Percentiles rank a stretch among this genome's conserved stretches.
Evolutionary conservation across 2,888 invertebrate genomes (phyloP).

Genomic region (Calliphora vomitoria): DNA sequence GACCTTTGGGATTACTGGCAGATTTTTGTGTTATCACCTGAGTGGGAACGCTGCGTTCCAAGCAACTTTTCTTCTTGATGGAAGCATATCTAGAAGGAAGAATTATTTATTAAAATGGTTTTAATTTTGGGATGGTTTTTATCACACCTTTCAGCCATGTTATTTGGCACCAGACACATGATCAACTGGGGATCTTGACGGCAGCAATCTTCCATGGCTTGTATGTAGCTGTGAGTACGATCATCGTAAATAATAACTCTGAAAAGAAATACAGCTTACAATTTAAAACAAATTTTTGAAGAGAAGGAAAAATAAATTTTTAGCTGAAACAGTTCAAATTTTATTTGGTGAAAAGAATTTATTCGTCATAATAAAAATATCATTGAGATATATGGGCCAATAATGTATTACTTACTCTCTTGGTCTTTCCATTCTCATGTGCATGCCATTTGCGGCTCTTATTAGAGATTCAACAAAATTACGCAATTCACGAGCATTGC

Average conservation of each 20-base stretch:
- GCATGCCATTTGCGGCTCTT: slow-evolving; percentile 85
- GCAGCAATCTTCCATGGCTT: slow-evolving; percentile 87
- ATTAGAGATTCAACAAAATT: slow-evolving; percentile 81
- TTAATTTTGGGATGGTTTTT: not conserved
- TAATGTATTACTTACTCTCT: slow-evolving; percentile 77
- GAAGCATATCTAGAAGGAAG: slow-evolving; percentile 88
- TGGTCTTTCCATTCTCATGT: slow-evolving; percentile 84
- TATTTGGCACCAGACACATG: slow-evolving; percentile 89
- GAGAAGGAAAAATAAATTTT: too few species aligned
- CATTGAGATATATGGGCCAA: not conserved
- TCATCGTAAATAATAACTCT: slow-evolving; percentile 86
- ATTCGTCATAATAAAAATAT: not conserved
- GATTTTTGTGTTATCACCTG: slow-evolving; percentile 85
- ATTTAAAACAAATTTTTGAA: not conserved
- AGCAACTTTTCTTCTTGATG: slow-evolving; percentile 93
- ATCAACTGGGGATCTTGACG: slow-evolving; percentile 88
- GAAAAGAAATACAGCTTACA: slow-evolving; percentile 28
- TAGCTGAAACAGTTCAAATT: too few species aligned
- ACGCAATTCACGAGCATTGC: slow-evolving; percentile 78
- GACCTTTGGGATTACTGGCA: slow-evolving; percentile 81
- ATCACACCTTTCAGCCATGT: slow-evolving; percentile 88
- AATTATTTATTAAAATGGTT: not conserved
- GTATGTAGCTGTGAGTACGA: slow-evolving; percentile 87
- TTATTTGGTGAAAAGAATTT: too few species aligned
- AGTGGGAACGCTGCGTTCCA: slow-evolving; percentile 90